Evolutionary conservation across 2,888 invertebrate genomes (phyloP), one percentile per base, ranked within the genome.

Genomic region (Arctia plantaginis): DNA sequence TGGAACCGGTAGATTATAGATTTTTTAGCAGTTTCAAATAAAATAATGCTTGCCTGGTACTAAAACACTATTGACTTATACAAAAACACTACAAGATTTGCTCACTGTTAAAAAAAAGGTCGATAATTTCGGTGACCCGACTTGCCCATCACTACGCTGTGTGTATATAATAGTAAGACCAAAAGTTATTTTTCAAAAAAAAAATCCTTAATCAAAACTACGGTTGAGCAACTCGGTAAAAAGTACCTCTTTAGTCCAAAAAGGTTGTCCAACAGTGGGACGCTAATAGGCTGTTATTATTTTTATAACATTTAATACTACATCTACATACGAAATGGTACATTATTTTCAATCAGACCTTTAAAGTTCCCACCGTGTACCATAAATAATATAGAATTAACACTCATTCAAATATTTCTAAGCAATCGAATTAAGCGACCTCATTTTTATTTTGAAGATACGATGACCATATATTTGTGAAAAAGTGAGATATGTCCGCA

Each of bases 321-420:
- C 64, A 72, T 66, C 67, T 73, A 73, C 41, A 64, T 70, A 62
- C 30, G 13, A 30, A 69, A 70, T 30, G 70, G 71, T 68, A 74
- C 77, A 72, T 74, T 77, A 44, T 27, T 72, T 65, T 77, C 74
- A 77, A 74, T 77, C 71, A 76, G 72, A 68, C 73, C 64, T 68
- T 71, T 41, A 66, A 72, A 68, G 72, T 85, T 85, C 86, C 82
- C 85, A 85, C 77, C 84, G 77, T 73, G 33, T 69, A 71, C 76
- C 64, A 41, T 72, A 77, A 85, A 85, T 85, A 81, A 85, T 74
- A 85, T 85, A 81, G 84, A 74, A 85, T 85, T 85, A 85, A 72
- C 73, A 77, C 73, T 75, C 84, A 85, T 82, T 82, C 77, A 81
- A 79, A 85, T 78, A 84, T 81, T 82, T 85, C 73, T 77, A 64